These are phyloP conservation scores for Montipora efflorescens DNA, from an alignment of 64 coral and sea anemone species.

Conservation along the genomic window DNA sequence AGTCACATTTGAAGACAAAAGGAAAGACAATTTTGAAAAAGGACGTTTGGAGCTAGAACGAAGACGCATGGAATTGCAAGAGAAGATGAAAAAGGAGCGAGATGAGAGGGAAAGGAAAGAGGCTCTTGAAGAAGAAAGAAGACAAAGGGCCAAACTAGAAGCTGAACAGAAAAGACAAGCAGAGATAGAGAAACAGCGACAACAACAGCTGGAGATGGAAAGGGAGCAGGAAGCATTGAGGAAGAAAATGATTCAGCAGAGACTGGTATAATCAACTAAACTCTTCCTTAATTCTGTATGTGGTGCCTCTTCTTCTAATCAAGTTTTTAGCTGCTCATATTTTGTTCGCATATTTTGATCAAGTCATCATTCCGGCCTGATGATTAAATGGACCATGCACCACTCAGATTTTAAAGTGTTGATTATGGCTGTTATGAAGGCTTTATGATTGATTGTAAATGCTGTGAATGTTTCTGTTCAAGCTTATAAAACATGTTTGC, in stretches of 20 bases:
- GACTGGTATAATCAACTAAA: conserved; percentile 69
- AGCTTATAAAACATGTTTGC: no score
- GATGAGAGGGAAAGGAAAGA: conserved; percentile 96
- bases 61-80: conserved; percentile 90
- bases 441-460: background rate
- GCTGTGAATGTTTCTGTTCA: no score
- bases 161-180: conserved; percentile 98
- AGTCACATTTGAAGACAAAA: conserved; percentile 99
- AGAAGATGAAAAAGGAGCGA: conserved; percentile 84
- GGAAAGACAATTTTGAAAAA: conserved; percentile 98
- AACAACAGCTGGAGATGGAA: conserved; percentile 98
- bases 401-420: conserved; percentile 29
- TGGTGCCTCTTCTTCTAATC: no score
- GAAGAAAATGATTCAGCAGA: conserved; percentile 99
- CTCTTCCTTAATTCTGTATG: no score
- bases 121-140: conserved; percentile 84
- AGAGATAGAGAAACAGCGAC: conserved; percentile 93
- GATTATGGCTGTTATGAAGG: conserved; percentile 43
- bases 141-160: conserved; percentile 93
- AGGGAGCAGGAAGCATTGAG: conserved; percentile 94
- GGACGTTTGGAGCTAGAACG: conserved; percentile 96
- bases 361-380: background rate
- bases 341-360: no score
- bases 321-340: no score
- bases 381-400: conserved; percentile 39